Conservation (phyloP, 2,113 vertebrate genomes). For the Pangasianodon gigas region DNA sequence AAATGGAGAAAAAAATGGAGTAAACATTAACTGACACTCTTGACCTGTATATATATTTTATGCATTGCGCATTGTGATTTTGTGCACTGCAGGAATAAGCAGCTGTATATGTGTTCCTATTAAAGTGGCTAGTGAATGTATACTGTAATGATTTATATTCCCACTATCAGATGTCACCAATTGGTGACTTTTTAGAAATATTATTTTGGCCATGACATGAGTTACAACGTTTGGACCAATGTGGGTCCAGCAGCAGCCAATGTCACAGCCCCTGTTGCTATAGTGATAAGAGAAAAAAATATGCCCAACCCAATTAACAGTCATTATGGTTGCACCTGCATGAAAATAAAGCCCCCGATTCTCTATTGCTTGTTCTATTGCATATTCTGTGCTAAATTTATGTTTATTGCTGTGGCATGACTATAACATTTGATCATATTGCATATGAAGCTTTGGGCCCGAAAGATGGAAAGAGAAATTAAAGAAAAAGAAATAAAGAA, state of each 20-base stretch:
- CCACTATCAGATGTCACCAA: background rate
- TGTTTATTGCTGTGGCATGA: background rate
- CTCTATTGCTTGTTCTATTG: background rate
- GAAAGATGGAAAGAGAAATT: background rate
- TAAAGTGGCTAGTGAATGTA: background rate
- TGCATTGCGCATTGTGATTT: background rate
- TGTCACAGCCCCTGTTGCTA: constrained; percentile 8
- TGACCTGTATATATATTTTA: background rate
- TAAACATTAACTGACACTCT: background rate
- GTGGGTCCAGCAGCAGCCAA: background rate
- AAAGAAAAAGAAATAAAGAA: background rate
- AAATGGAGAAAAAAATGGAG: background rate
- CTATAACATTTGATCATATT: background rate
- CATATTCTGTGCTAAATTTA: background rate
- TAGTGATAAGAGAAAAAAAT: background rate
- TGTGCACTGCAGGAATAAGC: background rate
- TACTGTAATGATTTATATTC: background rate
- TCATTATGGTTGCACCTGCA: background rate
- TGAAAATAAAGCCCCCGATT: background rate
- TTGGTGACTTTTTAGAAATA: background rate
- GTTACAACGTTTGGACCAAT: background rate
- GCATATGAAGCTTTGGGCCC: background rate
- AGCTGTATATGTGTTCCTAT: background rate
- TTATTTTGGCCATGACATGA: background rate
- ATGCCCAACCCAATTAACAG: constrained; percentile 2